A percentile compares a stretch with the other conserved stretches of the same genome.
phyloP scores from a whole-genome alignment of 1,140 invertebrate genomes.

The Lepidotrigona ventralis region DNA sequence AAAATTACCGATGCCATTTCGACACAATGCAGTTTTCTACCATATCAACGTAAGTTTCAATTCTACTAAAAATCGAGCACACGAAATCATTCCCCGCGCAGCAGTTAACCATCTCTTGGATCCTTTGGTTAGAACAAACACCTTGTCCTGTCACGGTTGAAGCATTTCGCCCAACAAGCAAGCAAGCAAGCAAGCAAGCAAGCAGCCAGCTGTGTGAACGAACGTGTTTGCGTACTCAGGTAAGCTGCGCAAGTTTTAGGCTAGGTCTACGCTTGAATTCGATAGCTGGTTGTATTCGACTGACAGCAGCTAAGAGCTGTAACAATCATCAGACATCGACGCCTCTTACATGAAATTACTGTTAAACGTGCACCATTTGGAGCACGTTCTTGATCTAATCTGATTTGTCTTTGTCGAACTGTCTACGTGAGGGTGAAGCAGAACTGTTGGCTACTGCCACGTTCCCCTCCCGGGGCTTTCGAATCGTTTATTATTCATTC shows the following conservation, averaged over 20 bases:
- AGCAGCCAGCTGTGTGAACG: slow-evolving; percentile 27
- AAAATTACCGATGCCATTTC: background rate
- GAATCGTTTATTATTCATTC: background rate
- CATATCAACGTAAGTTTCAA: background rate
- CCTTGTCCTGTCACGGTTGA: slow-evolving; percentile 51
- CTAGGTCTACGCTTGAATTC: slow-evolving; percentile 25
- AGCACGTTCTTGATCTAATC: slow-evolving; percentile 22
- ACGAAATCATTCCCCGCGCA: slow-evolving; percentile 22
- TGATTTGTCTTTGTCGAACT: slow-evolving; percentile 50
- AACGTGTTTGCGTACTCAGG: slow-evolving; percentile 59
- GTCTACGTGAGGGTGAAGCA: background rate
- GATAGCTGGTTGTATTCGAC: slow-evolving; percentile 47
- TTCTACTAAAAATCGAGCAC: background rate
- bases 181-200: slow-evolving; percentile 13
- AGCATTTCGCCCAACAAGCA: slow-evolving; percentile 59
- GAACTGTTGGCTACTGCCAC: background rate
- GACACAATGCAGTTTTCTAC: background rate
- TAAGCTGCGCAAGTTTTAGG: slow-evolving; percentile 36
- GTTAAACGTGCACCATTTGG: slow-evolving; percentile 63
- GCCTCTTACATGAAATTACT: slow-evolving; percentile 74
- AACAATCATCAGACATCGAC: slow-evolving; percentile 71
- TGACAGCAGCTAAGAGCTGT: slow-evolving; percentile 74
- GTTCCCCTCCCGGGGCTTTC: background rate
- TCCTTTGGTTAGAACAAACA: slow-evolving; percentile 62
- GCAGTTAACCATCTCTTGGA: slow-evolving; percentile 43